Evolutionary conservation across 92 coral and sea anemone genomes (phyloP).

Genomic region (Phenganax subtilis): DNA sequence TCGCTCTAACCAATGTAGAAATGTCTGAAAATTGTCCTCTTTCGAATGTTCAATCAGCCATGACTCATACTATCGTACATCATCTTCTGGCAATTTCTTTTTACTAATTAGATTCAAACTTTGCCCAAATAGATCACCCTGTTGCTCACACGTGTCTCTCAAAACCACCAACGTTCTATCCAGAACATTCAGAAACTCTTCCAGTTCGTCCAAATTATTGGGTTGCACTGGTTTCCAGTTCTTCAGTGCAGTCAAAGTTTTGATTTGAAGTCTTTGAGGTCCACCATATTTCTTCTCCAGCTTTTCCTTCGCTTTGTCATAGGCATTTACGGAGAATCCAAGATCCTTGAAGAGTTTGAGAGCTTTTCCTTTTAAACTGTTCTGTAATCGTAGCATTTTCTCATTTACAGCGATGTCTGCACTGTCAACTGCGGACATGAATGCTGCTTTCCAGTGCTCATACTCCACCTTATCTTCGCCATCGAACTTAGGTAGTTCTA

Average conservation of each 20-base stretch:
- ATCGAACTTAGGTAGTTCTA: no score
- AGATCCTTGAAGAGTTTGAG: no score
- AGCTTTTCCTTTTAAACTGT: no score
- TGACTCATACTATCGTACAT: conserved; percentile 41
- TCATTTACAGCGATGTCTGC: no score
- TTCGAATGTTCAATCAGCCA: conserved; percentile 44
- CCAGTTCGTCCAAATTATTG: background rate
- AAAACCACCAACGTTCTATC: background rate
- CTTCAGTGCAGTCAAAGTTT: background rate
- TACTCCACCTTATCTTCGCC: no score
- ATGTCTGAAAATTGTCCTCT: conserved; percentile 36
- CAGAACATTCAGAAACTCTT: background rate
- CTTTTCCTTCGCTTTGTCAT: no score
- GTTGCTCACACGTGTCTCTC: background rate
- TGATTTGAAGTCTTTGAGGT: no score
- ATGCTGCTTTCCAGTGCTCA: no score
- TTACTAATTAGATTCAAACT: conserved; percentile 34
- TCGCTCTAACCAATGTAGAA: conserved; percentile 22
- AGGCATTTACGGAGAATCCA: no score
- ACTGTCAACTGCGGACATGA: no score
- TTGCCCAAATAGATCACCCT: conserved; percentile 27
- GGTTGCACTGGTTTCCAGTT: background rate
- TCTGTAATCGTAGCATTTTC: no score
- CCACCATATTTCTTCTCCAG: no score
- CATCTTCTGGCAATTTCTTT: conserved; percentile 48